A percentile compares a stretch with the other conserved stretches of the same genome.
Evolutionary conservation across 2,797 vertebrate species (phyloP).

Genomic region (Limnodromus scolopaceus): DNA sequence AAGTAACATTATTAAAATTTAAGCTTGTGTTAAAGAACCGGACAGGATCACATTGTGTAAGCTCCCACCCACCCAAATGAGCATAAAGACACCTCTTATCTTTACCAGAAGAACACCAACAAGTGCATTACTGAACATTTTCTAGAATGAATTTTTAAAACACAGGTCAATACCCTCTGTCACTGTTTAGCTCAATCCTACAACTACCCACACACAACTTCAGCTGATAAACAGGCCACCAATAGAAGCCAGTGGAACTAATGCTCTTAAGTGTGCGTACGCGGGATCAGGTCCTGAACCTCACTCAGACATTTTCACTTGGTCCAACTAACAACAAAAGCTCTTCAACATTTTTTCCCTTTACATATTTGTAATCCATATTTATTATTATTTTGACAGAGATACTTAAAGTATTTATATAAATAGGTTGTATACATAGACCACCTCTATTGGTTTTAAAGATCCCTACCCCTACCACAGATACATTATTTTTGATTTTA

Average conservation of each 20-base stretch:
- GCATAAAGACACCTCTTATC: conserved; percentile 48
- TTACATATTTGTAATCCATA: neutral
- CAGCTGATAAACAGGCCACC: neutral
- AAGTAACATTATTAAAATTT: conserved; percentile 76
- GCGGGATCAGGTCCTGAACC: neutral
- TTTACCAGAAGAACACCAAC: conserved; percentile 73
- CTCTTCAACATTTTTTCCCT: conserved; percentile 6
- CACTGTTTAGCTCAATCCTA: neutral
- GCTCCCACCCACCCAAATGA: conserved; percentile 61
- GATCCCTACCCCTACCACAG: conserved; percentile 74
- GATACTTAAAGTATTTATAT: conserved; percentile 71
- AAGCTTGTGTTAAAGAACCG: conserved; percentile 69
- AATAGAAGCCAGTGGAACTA: neutral
- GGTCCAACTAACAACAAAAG: neutral
- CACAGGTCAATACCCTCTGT: conserved; percentile 47
- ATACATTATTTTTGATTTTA: conserved; percentile 65
- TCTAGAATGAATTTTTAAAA: conserved; percentile 68
- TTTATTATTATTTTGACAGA: conserved; percentile 38
- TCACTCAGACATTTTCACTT: neutral
- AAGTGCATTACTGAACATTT: conserved; percentile 75
- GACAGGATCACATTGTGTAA: conserved; percentile 64
- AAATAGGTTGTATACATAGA: conserved; percentile 75
- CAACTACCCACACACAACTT: neutral
- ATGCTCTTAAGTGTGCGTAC: neutral
- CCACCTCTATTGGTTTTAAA: conserved; percentile 66